Percentiles rank a stretch among this genome's conserved stretches.
These are phyloP conservation scores for Labeo calbasu DNA, from an alignment of 2,797 vertebrate species.

Conservation along the genomic window DNA sequence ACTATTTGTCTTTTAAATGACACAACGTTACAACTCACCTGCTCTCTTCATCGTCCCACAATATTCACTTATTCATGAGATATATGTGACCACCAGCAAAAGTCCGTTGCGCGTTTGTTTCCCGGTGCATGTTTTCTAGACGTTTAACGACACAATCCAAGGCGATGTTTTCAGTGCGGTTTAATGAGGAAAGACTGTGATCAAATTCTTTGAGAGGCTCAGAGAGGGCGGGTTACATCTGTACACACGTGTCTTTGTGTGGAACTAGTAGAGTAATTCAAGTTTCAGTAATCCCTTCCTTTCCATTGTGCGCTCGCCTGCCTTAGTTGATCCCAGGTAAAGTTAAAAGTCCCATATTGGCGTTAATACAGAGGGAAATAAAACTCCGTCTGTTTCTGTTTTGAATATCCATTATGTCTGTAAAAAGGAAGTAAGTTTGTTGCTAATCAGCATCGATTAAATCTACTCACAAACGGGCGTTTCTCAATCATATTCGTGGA, in stretches of 20 bases:
- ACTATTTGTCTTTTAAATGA: background rate
- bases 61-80: background rate
- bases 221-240: constrained; percentile 1
- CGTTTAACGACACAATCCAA: background rate
- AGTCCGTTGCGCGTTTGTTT: background rate
- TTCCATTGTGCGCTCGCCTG: background rate
- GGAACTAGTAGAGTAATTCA: background rate
- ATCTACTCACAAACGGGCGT: no score
- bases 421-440: background rate
- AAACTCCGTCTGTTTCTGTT: background rate
- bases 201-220: background rate
- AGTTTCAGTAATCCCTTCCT: background rate
- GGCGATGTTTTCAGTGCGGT: background rate
- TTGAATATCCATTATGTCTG: background rate
- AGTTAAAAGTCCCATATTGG: background rate
- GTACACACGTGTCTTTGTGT: background rate
- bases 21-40: background rate
- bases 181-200: background rate
- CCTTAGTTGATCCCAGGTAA: background rate
- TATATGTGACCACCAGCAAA: background rate
- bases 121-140: background rate
- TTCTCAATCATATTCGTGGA: background rate
- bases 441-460: no score
- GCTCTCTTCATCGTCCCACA: constrained; percentile 7
- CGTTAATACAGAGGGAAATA: background rate